Base-by-base conservation (phyloP, 2,113 vertebrate species). In the Ellobius talpinus region DNA sequence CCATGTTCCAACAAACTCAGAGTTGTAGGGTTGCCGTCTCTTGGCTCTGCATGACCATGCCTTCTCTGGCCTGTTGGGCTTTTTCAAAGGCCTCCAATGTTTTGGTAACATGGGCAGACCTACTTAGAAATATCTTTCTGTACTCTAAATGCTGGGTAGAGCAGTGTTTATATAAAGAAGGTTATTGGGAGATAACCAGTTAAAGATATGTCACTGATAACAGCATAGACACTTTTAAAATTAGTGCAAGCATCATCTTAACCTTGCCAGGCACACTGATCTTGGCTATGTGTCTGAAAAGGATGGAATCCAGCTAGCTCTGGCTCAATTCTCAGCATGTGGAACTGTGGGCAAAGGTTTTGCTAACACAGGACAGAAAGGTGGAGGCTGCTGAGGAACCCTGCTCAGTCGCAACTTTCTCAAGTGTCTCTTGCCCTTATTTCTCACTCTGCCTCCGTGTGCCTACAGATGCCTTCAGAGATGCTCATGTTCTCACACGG, bases 391-490 rank as follows among this genome's bases (percentile, higher is more conserved):
- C 61, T 42, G 24, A 1, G 24, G 33, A 13, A 0, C 42, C 21
- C 45, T 50, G 17, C 12, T 1, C 13, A 14, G 47, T n/a, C 33
- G 45, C 12, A 42, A 7, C 8, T 21, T 72, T 39, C 11, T 17
- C n/a, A 14, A 23, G 2, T 55, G 36, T 45, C 4, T 16, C 21
- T n/a, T 7, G 2, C 7, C 0, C 1, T 26, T 58, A 33, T 24
- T n/a, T 13, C 42, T 77, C 14, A 77, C 29, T 84, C 19, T 52
- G 17, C 58, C 58, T n/a, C 33, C 4, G 7, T 90, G 31, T 14
- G 76, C 26, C 4, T 89, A 42, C 52, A 73, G 7, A 17, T 66
- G 23, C 61, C 24, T 65, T 50, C 12, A 65, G 50, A 24, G 42
- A 19, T 4, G n/a, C 10, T 36, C 36, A 61, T 26, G 1, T 33